Base-by-base conservation (phyloP, 2,888 invertebrate genomes). In the Athrips mouffetella region DNA sequence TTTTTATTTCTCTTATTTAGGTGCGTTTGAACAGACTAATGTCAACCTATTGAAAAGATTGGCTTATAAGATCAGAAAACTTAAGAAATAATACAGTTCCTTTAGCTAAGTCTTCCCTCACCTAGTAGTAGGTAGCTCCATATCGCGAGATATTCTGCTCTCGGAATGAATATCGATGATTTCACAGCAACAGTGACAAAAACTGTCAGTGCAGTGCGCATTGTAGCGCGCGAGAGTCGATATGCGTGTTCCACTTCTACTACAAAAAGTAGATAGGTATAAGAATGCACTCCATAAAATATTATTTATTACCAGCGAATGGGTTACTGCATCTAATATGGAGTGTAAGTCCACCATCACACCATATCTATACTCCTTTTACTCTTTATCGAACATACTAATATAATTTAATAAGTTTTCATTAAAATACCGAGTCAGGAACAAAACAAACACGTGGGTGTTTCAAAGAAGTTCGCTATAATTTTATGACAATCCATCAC, bases 111-210 rank as follows among this genome's bases (percentile, higher is more conserved):
- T n/a, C n/a, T n/a, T n/a, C 16, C 15, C 16, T 13, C 13, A 33
- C 5, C 37, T 18, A 16, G 18, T 16, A n/a, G 37, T 20, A 37
- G 37, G 10, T 20, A 25, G 15, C 40, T 51, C 56, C 55, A 30
- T 55, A 49, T 58, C 57, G 54, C 62, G 66, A 68, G 37, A 37
- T 8, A 37, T 37, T 7, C 11, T 18, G n/a, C 37, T 37, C 20
- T 37, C 18, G 18, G 20, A 65, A 67, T 67, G 58, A 69, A 66
- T 70, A 69, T 67, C 68, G 67, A 71, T 73, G 56, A 65, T 56
- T 69, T 65, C 62, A 59, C 53, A 54, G 60, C 67, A 70, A 68
- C 65, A 66, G 61, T 52, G 45, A 55, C 59, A 68, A 70, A 67
- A 69, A 71, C 64, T 27, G 10, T 11, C 21, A 20, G 11, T n/a